These are phyloP conservation scores for Lycaon pictus DNA, from an alignment of 2,113 vertebrate genomes.

Conservation along the genomic window DNA sequence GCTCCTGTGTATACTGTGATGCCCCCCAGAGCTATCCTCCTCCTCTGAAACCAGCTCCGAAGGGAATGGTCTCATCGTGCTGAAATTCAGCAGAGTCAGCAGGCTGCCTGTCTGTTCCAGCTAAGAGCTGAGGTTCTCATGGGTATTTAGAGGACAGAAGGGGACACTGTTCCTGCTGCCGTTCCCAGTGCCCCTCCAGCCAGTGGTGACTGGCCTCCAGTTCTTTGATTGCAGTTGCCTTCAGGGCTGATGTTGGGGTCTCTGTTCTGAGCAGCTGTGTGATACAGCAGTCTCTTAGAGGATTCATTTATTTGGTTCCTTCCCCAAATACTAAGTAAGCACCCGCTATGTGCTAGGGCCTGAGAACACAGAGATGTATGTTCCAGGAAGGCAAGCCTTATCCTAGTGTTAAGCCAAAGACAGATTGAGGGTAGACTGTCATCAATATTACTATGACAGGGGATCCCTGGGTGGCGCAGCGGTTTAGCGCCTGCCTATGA, in stretches of 20 bases:
- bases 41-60: not conserved
- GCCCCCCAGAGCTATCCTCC: not conserved
- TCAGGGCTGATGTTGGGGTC: not conserved
- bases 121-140: not conserved
- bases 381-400: not conserved
- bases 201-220: not conserved
- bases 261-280: not conserved
- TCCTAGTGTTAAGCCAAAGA: not conserved
- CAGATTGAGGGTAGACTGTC: not conserved
- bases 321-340: not conserved
- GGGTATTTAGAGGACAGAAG: not conserved
- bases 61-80: not conserved
- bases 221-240: not conserved
- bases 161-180: not conserved
- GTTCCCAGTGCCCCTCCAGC: not conserved
- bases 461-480: too few species aligned
- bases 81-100: not conserved
- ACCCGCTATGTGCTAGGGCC: not conserved
- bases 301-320: conserved; percentile 19
- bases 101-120: not conserved
- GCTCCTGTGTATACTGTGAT: not conserved
- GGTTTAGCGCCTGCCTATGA: too few species aligned
- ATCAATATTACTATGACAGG: not conserved
- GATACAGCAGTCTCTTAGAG: not conserved
- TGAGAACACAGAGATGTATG: not conserved